Conservation (phyloP, 2,113 vertebrate species). For the Ia io region DNA sequence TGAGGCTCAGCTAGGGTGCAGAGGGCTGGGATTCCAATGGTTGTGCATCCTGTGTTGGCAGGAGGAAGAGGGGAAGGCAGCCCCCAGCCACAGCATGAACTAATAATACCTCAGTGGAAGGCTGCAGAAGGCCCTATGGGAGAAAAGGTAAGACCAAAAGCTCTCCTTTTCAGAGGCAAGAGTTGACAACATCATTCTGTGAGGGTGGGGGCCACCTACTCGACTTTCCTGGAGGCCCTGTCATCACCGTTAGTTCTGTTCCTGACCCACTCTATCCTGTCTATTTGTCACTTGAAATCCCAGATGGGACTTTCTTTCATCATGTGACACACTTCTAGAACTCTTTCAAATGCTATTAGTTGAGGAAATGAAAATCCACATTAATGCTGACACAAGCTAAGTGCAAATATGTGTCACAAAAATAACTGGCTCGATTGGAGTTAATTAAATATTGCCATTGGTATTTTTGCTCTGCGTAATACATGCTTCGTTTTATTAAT, state of each 20-base stretch:
- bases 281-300: neutral
- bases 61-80: conserved; percentile 54
- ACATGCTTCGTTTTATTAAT: neutral
- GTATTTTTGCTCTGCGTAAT: neutral
- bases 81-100: conserved; percentile 80
- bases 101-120: conserved; percentile 87
- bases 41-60: conserved; percentile 50
- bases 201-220: neutral
- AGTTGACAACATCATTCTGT: neutral
- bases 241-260: neutral
- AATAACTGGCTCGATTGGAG: neutral
- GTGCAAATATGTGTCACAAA: neutral
- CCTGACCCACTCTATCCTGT: neutral
- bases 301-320: neutral
- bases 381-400: conserved; percentile 6
- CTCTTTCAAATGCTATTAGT: neutral
- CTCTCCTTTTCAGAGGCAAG: neutral
- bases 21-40: neutral
- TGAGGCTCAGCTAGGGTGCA: neutral
- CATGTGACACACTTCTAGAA: neutral
- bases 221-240: neutral
- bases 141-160: conserved; percentile 74
- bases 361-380: conserved; percentile 46
- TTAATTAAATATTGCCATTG: neutral
- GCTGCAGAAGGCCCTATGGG: conserved; percentile 67